A percentile compares a stretch with the other conserved stretches of the same genome.
These are phyloP conservation scores for Caenorhabditis virilis DNA, from an alignment of 2,888 invertebrate genomes.

Conservation along the genomic window DNA sequence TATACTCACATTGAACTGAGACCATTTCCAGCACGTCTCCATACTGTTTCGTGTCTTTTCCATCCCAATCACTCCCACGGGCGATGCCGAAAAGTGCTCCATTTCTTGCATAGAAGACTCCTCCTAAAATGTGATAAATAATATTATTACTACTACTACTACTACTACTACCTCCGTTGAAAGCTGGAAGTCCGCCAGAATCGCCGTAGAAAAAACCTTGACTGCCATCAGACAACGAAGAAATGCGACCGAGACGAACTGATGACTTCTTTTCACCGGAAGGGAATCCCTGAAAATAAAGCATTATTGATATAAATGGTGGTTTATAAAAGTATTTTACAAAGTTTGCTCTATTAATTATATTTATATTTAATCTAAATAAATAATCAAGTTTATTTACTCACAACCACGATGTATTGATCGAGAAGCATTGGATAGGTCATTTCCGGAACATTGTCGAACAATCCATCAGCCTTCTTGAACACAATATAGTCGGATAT, in stretches of 20 bases:
- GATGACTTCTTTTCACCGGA: slow-evolving; percentile 33
- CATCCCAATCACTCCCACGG: slow-evolving; percentile 30
- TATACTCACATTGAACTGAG: slow-evolving; percentile 27
- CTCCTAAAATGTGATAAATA: slow-evolving; percentile 31
- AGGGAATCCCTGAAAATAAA: slow-evolving; percentile 38
- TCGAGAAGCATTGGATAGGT: slow-evolving; percentile 16
- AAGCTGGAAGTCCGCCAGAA: slow-evolving; percentile 31
- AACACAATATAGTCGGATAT: slow-evolving; percentile 35
- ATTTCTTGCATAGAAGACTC: slow-evolving; percentile 25
- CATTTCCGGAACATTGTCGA: slow-evolving; percentile 24
- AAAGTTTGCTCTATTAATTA: slow-evolving; percentile 20
- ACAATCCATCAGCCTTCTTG: slow-evolving; percentile 33
- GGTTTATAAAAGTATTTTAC: slow-evolving; percentile 21
- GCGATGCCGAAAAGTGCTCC: slow-evolving; percentile 28
- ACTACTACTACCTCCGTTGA: slow-evolving; percentile 26
- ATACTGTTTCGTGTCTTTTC: slow-evolving; percentile 28
- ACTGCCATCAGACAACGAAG: slow-evolving; percentile 26
- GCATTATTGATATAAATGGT: slow-evolving; percentile 17
- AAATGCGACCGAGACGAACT: slow-evolving; percentile 23
- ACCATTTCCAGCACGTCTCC: slow-evolving; percentile 32
- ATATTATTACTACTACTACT: slow-evolving; percentile 13
- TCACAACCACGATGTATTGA: slow-evolving; percentile 34
- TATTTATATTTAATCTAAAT: slow-evolving; percentile 33
- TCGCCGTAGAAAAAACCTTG: slow-evolving; percentile 34
- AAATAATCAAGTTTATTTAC: slow-evolving; percentile 30